These are phyloP conservation scores for Epinephelus fuscoguttatus DNA, from an alignment of 2,113 vertebrate genomes.

Conservation along the genomic window DNA sequence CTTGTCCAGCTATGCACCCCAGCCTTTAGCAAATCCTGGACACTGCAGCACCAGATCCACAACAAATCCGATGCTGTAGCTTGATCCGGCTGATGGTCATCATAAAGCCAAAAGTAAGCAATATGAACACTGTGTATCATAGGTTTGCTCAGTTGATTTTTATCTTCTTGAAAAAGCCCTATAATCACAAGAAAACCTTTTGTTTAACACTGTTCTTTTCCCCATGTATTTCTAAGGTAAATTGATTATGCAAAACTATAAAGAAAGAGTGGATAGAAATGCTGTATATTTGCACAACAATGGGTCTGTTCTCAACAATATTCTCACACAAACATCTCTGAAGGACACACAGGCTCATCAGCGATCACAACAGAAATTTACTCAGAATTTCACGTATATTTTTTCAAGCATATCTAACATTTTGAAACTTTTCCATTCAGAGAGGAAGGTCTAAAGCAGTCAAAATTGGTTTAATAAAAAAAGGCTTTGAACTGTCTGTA, in stretches of 20 bases:
- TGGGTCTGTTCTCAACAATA: no score
- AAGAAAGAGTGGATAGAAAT: slow-evolving; percentile 4
- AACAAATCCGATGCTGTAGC: neutral
- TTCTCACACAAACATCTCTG: neutral
- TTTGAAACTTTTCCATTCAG: neutral
- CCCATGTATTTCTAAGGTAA: neutral
- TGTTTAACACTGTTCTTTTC: neutral
- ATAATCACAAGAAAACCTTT: neutral
- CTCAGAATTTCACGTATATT: neutral
- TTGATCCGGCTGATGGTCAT: neutral
- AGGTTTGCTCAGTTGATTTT: neutral
- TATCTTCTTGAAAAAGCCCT: neutral
- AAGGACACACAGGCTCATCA: neutral
- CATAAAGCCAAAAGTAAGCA: neutral
- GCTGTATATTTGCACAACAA: neutral
- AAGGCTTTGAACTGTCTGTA: neutral
- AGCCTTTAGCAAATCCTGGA: slow-evolving; percentile 56
- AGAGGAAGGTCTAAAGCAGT: neutral
- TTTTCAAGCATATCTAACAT: neutral
- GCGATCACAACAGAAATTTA: neutral
- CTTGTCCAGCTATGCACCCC: slow-evolving; percentile 44
- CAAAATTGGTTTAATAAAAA: neutral
- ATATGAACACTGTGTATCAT: neutral
- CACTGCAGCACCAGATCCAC: slow-evolving; percentile 22
- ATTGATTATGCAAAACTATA: neutral